Conservation (phyloP, 2,888 invertebrate species). For the Theodoxus fluviatilis region DNA sequence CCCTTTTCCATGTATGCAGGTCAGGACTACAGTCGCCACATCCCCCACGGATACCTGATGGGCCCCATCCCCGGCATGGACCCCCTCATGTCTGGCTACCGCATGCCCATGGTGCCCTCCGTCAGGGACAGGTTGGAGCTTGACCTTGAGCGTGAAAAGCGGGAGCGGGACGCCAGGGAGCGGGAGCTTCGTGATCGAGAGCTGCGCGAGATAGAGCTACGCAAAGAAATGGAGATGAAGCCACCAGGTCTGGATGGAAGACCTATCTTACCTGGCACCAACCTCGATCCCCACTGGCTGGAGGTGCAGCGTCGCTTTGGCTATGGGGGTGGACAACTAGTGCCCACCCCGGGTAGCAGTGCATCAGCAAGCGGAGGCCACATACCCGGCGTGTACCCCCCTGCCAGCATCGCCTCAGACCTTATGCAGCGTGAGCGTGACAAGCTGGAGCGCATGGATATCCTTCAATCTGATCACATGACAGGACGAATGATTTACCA, state of each 20-base stretch:
- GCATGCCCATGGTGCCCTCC: conserved; percentile 76
- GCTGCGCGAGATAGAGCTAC: conserved; percentile 75
- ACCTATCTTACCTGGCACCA: conserved; percentile 50
- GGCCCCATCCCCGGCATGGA: conserved; percentile 76
- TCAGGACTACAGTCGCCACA: conserved; percentile 41
- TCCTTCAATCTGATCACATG: conserved; percentile 54
- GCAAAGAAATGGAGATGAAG: conserved; percentile 79
- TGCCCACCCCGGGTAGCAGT: conserved; percentile 57
- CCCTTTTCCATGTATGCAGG: conserved; percentile 35
- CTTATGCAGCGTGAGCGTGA: conserved; percentile 85
- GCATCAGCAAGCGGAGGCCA: conserved; percentile 68
- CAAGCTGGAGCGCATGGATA: conserved; percentile 75
- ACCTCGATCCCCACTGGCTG: conserved; percentile 74
- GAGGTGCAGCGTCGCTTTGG: conserved; percentile 77
- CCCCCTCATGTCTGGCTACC: conserved; percentile 83
- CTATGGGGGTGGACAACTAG: conserved; percentile 65
- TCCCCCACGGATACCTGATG: conserved; percentile 63
- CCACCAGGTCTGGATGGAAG: conserved; percentile 61
- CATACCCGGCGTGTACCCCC: conserved; percentile 65
- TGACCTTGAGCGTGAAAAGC: conserved; percentile 78
- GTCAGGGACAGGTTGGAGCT: conserved; percentile 70
- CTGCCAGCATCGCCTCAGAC: conserved; percentile 73
- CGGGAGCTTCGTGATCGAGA: conserved; percentile 68
- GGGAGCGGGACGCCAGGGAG: conserved; percentile 67
- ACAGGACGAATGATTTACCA: conserved; percentile 60